Evolutionary conservation across 1,140 invertebrate genomes (phyloP).

Genomic region (Cydia strobilella): DNA sequence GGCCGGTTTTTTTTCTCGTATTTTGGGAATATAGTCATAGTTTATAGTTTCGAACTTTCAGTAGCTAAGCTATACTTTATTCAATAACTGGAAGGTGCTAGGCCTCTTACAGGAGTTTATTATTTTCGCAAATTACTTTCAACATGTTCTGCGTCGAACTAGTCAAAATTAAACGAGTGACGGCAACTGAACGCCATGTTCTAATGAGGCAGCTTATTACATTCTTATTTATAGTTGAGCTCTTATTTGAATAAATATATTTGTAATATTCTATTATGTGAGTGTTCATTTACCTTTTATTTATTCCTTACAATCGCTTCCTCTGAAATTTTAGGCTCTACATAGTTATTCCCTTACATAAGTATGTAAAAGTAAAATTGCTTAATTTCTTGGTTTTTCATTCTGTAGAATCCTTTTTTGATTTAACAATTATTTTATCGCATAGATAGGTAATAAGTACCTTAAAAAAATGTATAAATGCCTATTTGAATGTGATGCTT

Average conservation of each 20-base stretch:
- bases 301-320: neutral
- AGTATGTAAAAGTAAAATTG: too few relatives aligned
- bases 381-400: too few relatives aligned
- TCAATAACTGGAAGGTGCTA: conserved; percentile 58
- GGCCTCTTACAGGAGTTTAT: conserved; percentile 40
- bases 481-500: too few relatives aligned
- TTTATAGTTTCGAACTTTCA: neutral
- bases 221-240: conserved; percentile 68
- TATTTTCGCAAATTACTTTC: neutral
- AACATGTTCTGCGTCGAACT: conserved; percentile 57
- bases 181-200: conserved; percentile 59
- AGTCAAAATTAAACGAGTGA: conserved; percentile 74
- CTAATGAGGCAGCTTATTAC: conserved; percentile 63
- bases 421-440: too few relatives aligned
- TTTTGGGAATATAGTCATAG: neutral
- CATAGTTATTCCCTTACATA: too few relatives aligned
- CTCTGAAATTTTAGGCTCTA: too few relatives aligned
- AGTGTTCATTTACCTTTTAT: conserved; percentile 46
- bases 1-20: conserved; percentile 50
- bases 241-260: conserved; percentile 78
- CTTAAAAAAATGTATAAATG: too few relatives aligned
- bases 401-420: too few relatives aligned
- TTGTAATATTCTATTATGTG: conserved; percentile 67
- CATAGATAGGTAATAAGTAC: too few relatives aligned
- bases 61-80: neutral